These are phyloP conservation scores for Temnothorax ravouxi DNA, from an alignment of 2,888 invertebrate genomes.

Conservation along the genomic window DNA sequence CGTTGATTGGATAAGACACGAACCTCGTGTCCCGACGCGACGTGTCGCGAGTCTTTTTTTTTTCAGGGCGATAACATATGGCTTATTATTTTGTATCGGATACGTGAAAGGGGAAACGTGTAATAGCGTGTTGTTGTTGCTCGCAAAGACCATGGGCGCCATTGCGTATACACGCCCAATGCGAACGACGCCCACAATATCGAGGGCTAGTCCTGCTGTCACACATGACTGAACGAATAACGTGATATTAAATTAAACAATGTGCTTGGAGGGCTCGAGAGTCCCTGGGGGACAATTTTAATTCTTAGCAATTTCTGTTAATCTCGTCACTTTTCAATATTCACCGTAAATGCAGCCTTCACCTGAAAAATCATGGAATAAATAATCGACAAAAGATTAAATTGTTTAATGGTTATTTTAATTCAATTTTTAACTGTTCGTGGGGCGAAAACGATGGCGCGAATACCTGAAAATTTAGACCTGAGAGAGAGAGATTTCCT, in stretches of 20 bases:
- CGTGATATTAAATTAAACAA: constrained; percentile 24
- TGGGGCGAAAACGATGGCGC: neutral
- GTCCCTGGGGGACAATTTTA: neutral
- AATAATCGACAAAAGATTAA: neutral
- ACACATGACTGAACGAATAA: constrained; percentile 7
- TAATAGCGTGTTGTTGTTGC: constrained; percentile 36
- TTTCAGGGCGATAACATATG: constrained; percentile 23
- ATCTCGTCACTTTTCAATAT: neutral
- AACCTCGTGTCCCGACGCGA: constrained; percentile 3
- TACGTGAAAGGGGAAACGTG: constrained; percentile 23
- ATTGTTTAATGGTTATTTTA: neutral
- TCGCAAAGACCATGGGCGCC: constrained; percentile 15
- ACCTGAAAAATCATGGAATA: neutral
- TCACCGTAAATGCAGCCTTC: neutral
- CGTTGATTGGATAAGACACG: constrained; percentile 33
- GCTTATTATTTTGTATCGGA: constrained; percentile 34
- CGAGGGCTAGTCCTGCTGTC: neutral
- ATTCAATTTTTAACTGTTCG: neutral
- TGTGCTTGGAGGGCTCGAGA: neutral
- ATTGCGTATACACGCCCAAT: constrained; percentile 26
- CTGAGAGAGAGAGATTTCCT: neutral
- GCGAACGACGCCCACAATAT: constrained; percentile 19
- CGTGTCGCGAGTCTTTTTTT: neutral
- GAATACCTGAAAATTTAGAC: neutral
- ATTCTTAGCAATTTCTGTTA: neutral